Base-by-base conservation (phyloP, 2,797 vertebrate species). In the Acanthurus tractus region DNA sequence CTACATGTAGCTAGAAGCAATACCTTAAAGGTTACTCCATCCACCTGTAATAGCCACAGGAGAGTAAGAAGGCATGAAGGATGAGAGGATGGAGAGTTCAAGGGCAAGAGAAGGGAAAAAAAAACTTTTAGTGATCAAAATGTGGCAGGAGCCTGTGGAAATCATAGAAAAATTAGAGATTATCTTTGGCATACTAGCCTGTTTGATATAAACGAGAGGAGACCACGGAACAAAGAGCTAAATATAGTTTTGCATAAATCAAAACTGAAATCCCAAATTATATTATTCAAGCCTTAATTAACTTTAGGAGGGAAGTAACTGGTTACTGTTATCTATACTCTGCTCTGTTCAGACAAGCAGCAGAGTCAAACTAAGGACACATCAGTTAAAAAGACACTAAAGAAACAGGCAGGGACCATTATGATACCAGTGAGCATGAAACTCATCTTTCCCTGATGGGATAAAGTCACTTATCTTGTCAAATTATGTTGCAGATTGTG, bases 21-120 rank as follows among this genome's bases (percentile, higher is more conserved):
- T 94, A 94, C 93, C 93, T 94, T 90, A 71, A 76, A 77, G 86
- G 81, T 90, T 83, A 92, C 78, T 90, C 90, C 89, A 55, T 93
- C 93, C 92, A 91, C 93, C 93, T 94, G 93, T 71, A 92, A 91
- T 56, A 86, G 86, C 84, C 89, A 90, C 1, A 18, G 84, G 84
- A 91, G 81, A 91, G 74, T 40, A 3, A 89, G 79, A 89, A 88
- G 66, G 79, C 63, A 80, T 40, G 78, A 75, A 77, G 86, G 90
- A 79, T 48, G 76, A 85, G 72, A 78, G 88, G 89, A 65, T 72
- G 86, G 87, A 92, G 72, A 89, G 65, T 83, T 89, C 13, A 74
- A 74, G 74, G 85, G 78, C 46, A 74, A 75, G 69, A 74, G 61
- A 63, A 58, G 58, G 80, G 71, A 25, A 67, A 62, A 76, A 57